phyloP scores from a whole-genome alignment of 2,113 vertebrate species.

The Thunnus thynnus region DNA sequence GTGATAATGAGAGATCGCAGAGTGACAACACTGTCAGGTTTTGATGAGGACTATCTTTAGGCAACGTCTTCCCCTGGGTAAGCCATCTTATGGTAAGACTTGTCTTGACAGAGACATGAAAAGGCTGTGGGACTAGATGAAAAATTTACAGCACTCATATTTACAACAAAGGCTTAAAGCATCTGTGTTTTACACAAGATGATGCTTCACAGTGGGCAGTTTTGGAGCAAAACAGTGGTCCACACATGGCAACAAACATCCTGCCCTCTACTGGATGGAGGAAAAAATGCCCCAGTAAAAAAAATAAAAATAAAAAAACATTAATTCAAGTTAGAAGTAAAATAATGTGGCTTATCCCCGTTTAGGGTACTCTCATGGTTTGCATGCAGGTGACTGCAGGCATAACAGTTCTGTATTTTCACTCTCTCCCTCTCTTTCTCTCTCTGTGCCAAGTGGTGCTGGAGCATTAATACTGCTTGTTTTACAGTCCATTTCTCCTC shows the following conservation, averaged over 20 bases:
- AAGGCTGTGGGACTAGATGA: background rate
- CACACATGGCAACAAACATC: background rate
- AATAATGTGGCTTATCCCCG: background rate
- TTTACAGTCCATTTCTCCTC: conserved; percentile 70
- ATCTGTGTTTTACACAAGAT: background rate
- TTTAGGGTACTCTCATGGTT: conserved; percentile 11
- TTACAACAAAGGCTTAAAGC: background rate
- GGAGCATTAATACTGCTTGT: conserved; percentile 55
- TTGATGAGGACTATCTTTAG: conserved; percentile 1
- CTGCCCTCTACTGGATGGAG: conserved; percentile 16
- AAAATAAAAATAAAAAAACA: background rate
- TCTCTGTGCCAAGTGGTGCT: conserved; percentile 41
- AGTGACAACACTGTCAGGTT: background rate
- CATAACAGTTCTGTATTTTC: conserved; percentile 16
- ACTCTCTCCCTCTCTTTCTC: conserved; percentile 5
- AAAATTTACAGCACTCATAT: background rate
- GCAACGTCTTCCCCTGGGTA: background rate
- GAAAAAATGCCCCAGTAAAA: background rate
- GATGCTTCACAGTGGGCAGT: background rate
- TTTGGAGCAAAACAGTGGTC: background rate
- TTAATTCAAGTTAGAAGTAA: background rate
- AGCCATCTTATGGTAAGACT: background rate
- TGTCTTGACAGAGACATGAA: conserved; percentile 18
- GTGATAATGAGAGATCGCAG: background rate
- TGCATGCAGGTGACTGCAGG: conserved; percentile 8